phyloP scores from a whole-genome alignment of 2,113 vertebrate genomes.

The Rhinoderma darwinii region DNA sequence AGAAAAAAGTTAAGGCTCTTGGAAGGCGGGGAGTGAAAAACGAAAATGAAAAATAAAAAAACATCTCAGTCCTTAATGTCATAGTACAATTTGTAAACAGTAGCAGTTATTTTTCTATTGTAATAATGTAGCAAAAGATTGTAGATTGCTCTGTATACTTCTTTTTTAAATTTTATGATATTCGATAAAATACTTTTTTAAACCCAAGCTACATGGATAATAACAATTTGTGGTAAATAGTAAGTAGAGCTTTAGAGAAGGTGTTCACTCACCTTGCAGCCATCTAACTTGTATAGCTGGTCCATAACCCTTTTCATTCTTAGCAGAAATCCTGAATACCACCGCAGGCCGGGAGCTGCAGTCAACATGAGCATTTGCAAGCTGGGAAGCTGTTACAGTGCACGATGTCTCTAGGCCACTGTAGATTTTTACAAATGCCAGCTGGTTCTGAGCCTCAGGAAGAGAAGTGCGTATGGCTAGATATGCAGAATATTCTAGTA shows the following conservation, averaged over 20 bases:
- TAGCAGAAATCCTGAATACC: constrained; percentile 95
- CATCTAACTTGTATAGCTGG: constrained; percentile 97
- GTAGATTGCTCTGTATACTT: not conserved
- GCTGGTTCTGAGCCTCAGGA: constrained; percentile 77
- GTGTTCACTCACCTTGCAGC: constrained; percentile 86
- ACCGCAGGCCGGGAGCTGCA: constrained; percentile 89
- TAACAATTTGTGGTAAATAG: not conserved
- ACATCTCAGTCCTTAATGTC: not conserved
- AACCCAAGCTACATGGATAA: not conserved
- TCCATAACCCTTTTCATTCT: constrained; percentile 96
- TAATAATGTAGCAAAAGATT: not conserved
- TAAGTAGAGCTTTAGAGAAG: not conserved
- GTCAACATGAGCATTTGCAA: constrained; percentile 92
- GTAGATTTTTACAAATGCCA: constrained; percentile 95
- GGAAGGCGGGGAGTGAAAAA: too few species aligned
- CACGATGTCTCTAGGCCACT: constrained; percentile 92
- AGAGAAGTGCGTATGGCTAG: constrained; percentile 90
- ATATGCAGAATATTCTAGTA: constrained; percentile 95
- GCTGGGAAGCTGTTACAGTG: constrained; percentile 81
- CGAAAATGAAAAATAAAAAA: too few species aligned
- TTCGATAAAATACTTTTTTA: too few species aligned
- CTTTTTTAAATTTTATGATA: not conserved
- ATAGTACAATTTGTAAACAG: too few species aligned
- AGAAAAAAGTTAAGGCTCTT: too few species aligned
- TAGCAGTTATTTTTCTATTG: too few species aligned